Conservation (phyloP, 2,113 vertebrate genomes). For the Hyperopisus bebe region DNA sequence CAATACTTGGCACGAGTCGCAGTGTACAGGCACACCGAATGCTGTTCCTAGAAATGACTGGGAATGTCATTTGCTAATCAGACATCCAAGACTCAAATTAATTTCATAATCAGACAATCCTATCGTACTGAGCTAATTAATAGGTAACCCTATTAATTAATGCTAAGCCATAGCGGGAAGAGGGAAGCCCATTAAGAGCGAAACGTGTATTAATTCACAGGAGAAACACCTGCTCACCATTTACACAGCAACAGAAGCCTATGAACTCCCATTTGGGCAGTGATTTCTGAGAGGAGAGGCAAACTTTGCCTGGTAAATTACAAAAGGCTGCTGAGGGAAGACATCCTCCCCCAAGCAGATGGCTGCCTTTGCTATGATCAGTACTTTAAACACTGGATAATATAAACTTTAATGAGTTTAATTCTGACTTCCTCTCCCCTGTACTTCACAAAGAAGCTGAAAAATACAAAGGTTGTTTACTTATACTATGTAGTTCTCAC, state of each 20-base stretch:
- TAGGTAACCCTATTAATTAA: conserved; percentile 48
- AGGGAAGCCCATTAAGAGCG: conserved; percentile 38
- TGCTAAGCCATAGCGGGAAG: conserved; percentile 18
- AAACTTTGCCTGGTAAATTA: conserved; percentile 61
- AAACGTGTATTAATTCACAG: conserved; percentile 37
- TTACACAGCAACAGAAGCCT: conserved; percentile 35
- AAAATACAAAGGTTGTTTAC: background rate
- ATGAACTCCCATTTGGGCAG: conserved; percentile 21
- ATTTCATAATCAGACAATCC: conserved; percentile 44
- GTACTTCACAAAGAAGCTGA: background rate
- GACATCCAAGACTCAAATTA: conserved; percentile 42
- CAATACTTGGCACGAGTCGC: background rate
- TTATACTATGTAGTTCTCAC: background rate
- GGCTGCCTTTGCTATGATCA: conserved; percentile 56
- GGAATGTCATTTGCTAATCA: conserved; percentile 37
- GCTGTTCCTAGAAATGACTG: background rate
- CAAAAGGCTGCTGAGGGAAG: conserved; percentile 46
- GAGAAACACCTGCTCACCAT: conserved; percentile 41
- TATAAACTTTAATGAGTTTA: conserved; percentile 66
- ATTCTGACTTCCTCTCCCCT: conserved; percentile 49
- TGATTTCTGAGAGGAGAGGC: conserved; percentile 45
- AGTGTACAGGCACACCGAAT: background rate
- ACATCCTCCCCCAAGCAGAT: conserved; percentile 57
- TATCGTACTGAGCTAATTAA: conserved; percentile 48
- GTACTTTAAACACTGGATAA: conserved; percentile 57